Evolutionary conservation across 2,113 vertebrate genomes (phyloP).

Genomic region (Ailuropoda melanoleuca): DNA sequence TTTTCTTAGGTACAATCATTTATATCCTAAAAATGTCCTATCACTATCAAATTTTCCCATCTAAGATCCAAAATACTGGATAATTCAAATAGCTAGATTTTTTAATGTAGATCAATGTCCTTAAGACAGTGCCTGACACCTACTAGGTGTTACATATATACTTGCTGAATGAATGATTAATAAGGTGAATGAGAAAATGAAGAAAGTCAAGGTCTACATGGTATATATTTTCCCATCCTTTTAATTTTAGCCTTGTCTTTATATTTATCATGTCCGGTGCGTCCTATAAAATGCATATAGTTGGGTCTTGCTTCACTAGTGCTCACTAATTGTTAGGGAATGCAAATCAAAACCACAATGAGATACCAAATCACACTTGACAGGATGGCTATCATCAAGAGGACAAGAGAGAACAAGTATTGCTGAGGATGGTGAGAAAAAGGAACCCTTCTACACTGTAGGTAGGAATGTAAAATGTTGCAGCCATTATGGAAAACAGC

Average conservation of each 20-base stretch:
- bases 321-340: background rate
- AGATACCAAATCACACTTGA: background rate
- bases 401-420: background rate
- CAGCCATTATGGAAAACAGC: background rate
- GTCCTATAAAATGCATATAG: background rate
- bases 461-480: background rate
- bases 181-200: background rate
- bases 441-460: background rate
- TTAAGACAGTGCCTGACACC: background rate
- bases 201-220: background rate
- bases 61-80: background rate
- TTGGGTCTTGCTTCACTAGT: background rate
- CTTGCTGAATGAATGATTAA: conserved; percentile 7
- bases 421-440: background rate
- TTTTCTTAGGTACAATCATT: background rate
- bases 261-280: background rate
- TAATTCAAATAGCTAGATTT: background rate
- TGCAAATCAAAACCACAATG: background rate
- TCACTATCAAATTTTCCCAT: background rate
- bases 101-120: background rate
- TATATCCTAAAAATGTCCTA: background rate
- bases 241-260: background rate
- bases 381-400: background rate
- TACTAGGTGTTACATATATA: background rate
- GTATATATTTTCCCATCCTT: background rate